These are phyloP conservation scores for Penaeus chinensis DNA, from an alignment of 1,140 invertebrate species.

Conservation along the genomic window DNA sequence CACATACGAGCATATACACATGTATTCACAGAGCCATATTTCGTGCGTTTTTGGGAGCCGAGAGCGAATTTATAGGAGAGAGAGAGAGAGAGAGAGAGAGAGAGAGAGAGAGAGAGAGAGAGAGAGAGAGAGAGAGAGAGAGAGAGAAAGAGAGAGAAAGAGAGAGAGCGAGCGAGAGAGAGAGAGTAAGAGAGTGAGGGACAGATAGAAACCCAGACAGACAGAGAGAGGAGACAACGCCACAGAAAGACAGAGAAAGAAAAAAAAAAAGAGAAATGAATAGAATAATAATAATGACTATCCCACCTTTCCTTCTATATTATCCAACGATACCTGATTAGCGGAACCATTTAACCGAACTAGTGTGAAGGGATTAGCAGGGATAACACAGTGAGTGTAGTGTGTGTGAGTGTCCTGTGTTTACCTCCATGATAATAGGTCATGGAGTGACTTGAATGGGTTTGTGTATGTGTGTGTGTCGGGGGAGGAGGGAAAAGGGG, in stretches of 20 bases:
- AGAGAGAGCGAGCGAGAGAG: background rate
- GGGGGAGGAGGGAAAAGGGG: too few relatives aligned
- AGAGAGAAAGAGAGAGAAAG: background rate
- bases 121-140: background rate
- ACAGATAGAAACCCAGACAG: background rate
- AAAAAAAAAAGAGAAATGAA: background rate
- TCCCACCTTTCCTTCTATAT: too few relatives aligned
- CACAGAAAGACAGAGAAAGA: background rate
- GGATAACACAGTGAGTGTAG: background rate
- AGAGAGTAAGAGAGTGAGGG: constrained; percentile 20
- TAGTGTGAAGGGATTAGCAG: too few relatives aligned
- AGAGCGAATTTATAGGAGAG: background rate
- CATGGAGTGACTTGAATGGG: too few relatives aligned
- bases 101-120: background rate
- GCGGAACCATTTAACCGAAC: too few relatives aligned
- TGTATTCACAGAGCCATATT: background rate
- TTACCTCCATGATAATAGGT: constrained; percentile 9
- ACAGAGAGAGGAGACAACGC: background rate
- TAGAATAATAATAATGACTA: too few relatives aligned
- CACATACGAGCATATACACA: constrained; percentile 1
- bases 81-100: too few relatives aligned
- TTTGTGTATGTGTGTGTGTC: background rate
- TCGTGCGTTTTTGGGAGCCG: too few relatives aligned
- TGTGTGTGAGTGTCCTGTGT: constrained; percentile 7
- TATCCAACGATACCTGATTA: too few relatives aligned